Conservation (phyloP, 2,113 vertebrate genomes). For the Rhea pennata region DNA sequence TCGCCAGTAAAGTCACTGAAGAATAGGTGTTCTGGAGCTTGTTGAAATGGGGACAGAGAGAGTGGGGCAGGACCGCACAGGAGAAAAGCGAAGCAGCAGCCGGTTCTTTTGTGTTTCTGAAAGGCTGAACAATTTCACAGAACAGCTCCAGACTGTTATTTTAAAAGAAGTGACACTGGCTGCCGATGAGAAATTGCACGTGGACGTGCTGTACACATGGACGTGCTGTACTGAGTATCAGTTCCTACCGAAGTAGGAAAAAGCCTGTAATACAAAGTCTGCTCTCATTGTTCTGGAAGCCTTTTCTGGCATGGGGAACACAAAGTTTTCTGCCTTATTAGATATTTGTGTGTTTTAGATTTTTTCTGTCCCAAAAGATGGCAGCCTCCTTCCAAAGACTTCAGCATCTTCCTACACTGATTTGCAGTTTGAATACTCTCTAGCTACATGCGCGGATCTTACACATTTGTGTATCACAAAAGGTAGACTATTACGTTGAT, state of each 20-base stretch:
- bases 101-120: background rate
- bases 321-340: background rate
- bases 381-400: background rate
- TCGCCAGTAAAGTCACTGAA: background rate
- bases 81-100: background rate
- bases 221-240: background rate
- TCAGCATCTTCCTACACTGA: background rate
- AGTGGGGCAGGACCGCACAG: background rate
- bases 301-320: background rate
- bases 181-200: constrained; percentile 28
- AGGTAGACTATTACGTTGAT: background rate
- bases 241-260: background rate
- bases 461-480: background rate
- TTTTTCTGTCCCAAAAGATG: background rate
- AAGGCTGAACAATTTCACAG: constrained; percentile 24
- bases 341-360: background rate
- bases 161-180: constrained; percentile 27
- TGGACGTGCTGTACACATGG: constrained; percentile 1
- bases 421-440: background rate
- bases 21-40: background rate
- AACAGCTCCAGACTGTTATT: background rate
- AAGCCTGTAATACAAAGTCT: constrained; percentile 62
- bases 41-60: background rate
- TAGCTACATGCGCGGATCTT: background rate
- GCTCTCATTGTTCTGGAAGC: constrained; percentile 25